Base-by-base conservation (phyloP, 2,888 invertebrate genomes). In the Hirtodrosophila trivittata region DNA sequence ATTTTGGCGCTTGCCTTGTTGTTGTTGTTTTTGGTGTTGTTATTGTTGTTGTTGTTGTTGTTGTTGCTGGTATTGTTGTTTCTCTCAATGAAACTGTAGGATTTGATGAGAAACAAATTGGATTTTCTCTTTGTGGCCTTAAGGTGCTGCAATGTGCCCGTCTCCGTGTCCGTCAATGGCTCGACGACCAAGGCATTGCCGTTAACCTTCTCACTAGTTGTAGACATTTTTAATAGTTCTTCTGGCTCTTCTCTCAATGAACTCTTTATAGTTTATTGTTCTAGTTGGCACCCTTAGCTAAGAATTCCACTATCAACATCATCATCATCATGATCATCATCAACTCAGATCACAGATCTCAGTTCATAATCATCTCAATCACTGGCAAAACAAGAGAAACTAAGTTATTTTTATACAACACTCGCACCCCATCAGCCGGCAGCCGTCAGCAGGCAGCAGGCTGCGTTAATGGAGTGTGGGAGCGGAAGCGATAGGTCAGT, bases 61-160 rank as follows among this genome's bases (percentile, higher is more conserved):
- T 16, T 49, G 5, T 37, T 58, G 1, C 28, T 58, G 18, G 21
- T 66, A 7, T 45, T 62, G 10, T 35, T 66, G 26, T 42, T 63
- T 13, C 65, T 76, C 28, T 86, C 85, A 51, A 71, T 83, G 33
- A 85, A 85, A 59, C 86, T 86, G 51, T 86, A 78, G 0, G 86
- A 86, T 50, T 86, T 86, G 37, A 86, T 86, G 13, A 86, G 65
- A 62, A 69, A 86, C 59, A 86, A 39, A 74, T 85, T 86, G 26
- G 87, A 86, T 56, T 83, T 83, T 62, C 85, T 86, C 63, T 86
- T 86, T 47, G 78, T 77, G 33, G 82, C 75, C 66, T 83, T 82
- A 3, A 81, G 37, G 47, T 77, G 77, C 37, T 75, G 77, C 55
- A 75, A 41, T 8, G 62, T 37, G 38, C 54, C n/a, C 7, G 13